Percentiles rank a stretch among this genome's conserved stretches.
Conservation (phyloP, 2,888 invertebrate genomes). For the Drosophila incognita region DNA sequence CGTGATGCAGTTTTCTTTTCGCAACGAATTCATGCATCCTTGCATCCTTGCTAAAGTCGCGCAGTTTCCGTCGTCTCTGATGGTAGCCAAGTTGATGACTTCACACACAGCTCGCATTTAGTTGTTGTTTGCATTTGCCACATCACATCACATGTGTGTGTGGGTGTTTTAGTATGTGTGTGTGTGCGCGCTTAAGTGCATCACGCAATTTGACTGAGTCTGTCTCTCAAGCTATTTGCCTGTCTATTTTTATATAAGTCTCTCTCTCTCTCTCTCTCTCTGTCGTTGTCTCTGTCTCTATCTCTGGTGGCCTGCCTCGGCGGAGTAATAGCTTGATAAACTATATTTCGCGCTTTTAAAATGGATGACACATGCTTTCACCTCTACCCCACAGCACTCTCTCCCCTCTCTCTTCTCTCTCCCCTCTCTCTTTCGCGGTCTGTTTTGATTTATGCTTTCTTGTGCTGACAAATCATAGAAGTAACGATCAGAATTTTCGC, state of each 20-base stretch:
- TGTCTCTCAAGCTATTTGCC: slow-evolving; percentile 27
- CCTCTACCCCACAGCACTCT: background rate
- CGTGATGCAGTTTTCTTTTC: slow-evolving; percentile 17
- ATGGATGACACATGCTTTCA: slow-evolving; percentile 48
- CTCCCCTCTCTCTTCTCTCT: background rate
- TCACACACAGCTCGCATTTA: slow-evolving; percentile 44
- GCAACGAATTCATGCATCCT: slow-evolving; percentile 23
- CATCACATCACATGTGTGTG: slow-evolving; percentile 9
- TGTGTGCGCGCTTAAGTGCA: slow-evolving; percentile 61
- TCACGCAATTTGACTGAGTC: slow-evolving; percentile 60
- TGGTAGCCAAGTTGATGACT: slow-evolving; percentile 60
- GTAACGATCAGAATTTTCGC: slow-evolving; percentile 31
- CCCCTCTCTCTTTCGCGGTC: background rate
- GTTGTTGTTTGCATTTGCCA: slow-evolving; percentile 43
- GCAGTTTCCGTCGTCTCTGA: slow-evolving; percentile 18
- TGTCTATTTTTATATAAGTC: slow-evolving; percentile 18
- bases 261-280: slow-evolving; percentile 4
- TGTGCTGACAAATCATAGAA: slow-evolving; percentile 36
- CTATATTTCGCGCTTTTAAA: slow-evolving; percentile 62
- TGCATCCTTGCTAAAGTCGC: slow-evolving; percentile 24
- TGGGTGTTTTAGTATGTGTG: slow-evolving; percentile 1
- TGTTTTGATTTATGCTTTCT: background rate
- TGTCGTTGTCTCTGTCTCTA: slow-evolving; percentile 16
- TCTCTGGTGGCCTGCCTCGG: slow-evolving; percentile 33
- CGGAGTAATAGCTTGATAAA: slow-evolving; percentile 75